Percentiles rank a stretch among this genome's conserved stretches.
phyloP scores from a whole-genome alignment of 2,113 vertebrate species.

The Nothobranchius kuhntae region DNA sequence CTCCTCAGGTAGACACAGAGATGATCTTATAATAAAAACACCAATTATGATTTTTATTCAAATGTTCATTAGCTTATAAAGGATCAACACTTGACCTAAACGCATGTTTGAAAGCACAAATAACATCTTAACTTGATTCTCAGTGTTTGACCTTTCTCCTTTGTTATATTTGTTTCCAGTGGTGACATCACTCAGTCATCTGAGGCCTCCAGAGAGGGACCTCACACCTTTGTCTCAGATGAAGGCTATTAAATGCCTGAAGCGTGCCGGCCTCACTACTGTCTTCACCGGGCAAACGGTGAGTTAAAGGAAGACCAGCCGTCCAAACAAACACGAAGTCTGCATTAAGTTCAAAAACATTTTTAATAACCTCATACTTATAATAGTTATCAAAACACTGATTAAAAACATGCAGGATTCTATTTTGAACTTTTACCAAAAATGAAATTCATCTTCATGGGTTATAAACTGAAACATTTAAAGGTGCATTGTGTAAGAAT shows the following conservation, averaged over 20 bases:
- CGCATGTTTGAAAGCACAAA: too few species aligned
- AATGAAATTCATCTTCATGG: not conserved
- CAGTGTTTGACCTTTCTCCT: slow-evolving; percentile 6
- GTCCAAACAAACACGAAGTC: not conserved
- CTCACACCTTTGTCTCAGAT: slow-evolving; percentile 65
- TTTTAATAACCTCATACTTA: too few species aligned
- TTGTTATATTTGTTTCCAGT: slow-evolving; percentile 52
- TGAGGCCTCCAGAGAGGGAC: slow-evolving; percentile 63
- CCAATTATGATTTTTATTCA: not conserved
- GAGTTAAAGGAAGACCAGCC: not conserved
- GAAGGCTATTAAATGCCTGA: slow-evolving; percentile 70
- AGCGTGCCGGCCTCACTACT: slow-evolving; percentile 70
- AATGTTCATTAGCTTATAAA: not conserved
- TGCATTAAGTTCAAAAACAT: not conserved
- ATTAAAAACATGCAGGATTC: too few species aligned
- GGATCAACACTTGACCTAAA: too few species aligned
- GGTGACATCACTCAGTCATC: slow-evolving; percentile 71
- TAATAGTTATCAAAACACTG: too few species aligned
- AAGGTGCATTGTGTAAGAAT: too few species aligned
- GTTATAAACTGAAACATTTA: too few species aligned
- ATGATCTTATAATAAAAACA: too few species aligned
- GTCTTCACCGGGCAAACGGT: slow-evolving; percentile 72
- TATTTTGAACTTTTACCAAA: too few species aligned
- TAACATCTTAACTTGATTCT: not conserved
- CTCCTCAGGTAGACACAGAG: slow-evolving; percentile 66